Conservation (phyloP, 2,888 invertebrate genomes). For the Pristionchus entomophagus region DNA sequence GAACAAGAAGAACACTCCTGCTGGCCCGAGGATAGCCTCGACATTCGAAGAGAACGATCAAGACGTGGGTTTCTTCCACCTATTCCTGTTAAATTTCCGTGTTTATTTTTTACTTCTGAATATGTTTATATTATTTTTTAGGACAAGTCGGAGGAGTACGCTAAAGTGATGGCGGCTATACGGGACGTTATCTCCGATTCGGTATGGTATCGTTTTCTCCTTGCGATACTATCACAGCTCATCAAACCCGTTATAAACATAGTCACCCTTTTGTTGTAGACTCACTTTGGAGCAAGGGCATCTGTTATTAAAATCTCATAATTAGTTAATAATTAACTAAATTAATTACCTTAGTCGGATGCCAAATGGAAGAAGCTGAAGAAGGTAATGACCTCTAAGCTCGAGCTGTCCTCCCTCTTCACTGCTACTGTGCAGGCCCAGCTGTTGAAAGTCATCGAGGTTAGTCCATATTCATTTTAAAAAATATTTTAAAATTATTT, state of each 20-base stretch:
- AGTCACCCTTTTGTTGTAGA: too few species aligned
- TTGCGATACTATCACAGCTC: too few species aligned
- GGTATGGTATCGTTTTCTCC: neutral
- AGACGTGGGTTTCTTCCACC: neutral
- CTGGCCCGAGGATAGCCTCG: neutral
- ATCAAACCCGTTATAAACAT: too few species aligned
- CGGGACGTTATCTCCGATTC: neutral
- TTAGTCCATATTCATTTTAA: neutral
- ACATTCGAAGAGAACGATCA: neutral
- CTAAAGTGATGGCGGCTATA: neutral
- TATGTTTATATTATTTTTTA: neutral
- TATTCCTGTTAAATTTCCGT: neutral
- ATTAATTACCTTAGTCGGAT: conserved; percentile 3
- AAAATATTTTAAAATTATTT: neutral
- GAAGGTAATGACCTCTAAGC: neutral
- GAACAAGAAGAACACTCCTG: neutral
- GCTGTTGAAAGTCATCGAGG: conserved; percentile 3
- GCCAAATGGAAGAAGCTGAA: conserved; percentile 44
- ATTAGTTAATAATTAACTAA: neutral
- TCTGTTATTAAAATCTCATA: too few species aligned
- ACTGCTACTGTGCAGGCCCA: neutral
- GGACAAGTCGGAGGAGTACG: neutral
- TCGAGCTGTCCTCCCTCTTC: neutral
- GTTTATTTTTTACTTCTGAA: neutral
- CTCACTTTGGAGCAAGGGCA: too few species aligned